A percentile compares a stretch with the other conserved stretches of the same genome.
Conservation (phyloP, 2,113 vertebrate species). For the Tyrannus savana region DNA sequence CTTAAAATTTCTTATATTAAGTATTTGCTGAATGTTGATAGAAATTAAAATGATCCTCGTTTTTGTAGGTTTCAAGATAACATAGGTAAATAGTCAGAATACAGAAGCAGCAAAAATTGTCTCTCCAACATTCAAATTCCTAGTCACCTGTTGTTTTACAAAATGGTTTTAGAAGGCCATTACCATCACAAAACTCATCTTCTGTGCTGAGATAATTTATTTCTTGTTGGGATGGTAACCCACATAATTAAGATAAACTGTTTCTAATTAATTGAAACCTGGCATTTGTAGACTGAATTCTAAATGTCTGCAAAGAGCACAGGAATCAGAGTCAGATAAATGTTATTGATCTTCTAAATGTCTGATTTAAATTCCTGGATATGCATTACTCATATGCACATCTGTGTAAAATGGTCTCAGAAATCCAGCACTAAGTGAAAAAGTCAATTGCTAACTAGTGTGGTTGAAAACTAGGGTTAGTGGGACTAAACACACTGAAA, state of each 20-base stretch:
- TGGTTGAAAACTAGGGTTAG: not conserved
- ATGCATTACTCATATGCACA: not conserved
- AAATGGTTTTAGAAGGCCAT: conserved; percentile 21
- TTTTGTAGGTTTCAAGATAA: not conserved
- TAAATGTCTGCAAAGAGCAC: conserved; percentile 53
- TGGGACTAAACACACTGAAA: not conserved
- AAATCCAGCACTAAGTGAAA: conserved; percentile 16
- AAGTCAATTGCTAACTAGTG: not conserved
- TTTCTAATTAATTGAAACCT: conserved; percentile 73
- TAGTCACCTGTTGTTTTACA: conserved; percentile 4
- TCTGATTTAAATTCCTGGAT: conserved; percentile 31
- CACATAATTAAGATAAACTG: conserved; percentile 74
- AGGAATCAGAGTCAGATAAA: conserved; percentile 63
- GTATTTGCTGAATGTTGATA: conserved; percentile 27
- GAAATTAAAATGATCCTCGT: not conserved
- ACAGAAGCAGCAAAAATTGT: not conserved
- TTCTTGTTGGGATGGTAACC: conserved; percentile 60
- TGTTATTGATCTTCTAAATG: conserved; percentile 44
- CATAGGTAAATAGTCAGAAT: conserved; percentile 6
- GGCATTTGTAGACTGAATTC: conserved; percentile 49
- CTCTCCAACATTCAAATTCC: not conserved
- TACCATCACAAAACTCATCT: conserved; percentile 50
- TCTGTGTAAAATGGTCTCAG: not conserved
- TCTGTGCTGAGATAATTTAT: conserved; percentile 66
- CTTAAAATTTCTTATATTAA: not conserved